phyloP scores from a whole-genome alignment of 2,113 vertebrate species.

The Carollia perspicillata region DNA sequence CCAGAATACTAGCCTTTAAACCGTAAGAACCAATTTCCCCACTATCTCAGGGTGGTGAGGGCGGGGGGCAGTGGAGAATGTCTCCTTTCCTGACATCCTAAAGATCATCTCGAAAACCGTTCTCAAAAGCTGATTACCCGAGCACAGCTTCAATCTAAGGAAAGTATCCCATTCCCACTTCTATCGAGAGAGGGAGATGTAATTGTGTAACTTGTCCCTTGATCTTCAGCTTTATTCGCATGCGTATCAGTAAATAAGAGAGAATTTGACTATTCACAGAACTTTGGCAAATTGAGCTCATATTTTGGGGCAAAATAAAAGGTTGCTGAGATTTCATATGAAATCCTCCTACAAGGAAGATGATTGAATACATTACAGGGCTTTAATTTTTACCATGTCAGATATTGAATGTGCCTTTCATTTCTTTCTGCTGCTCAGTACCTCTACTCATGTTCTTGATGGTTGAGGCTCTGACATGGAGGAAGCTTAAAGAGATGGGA shows the following conservation, averaged over 20 bases:
- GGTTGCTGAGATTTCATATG: slow-evolving; percentile 17
- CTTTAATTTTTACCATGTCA: neutral
- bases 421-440: neutral
- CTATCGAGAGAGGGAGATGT: neutral
- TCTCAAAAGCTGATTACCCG: slow-evolving; percentile 4
- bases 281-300: slow-evolving; percentile 42
- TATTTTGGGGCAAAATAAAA: slow-evolving; percentile 38
- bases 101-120: neutral
- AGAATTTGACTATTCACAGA: neutral
- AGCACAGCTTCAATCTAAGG: neutral
- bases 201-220: neutral
- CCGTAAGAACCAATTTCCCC: neutral
- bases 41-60: neutral
- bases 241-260: neutral
- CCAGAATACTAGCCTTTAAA: neutral
- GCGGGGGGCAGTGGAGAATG: too few relatives aligned
- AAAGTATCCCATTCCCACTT: neutral
- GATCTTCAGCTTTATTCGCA: neutral
- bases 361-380: slow-evolving; percentile 18
- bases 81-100: neutral
- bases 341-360: neutral
- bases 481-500: neutral
- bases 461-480: neutral
- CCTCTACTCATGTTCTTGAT: slow-evolving; percentile 32
- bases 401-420: slow-evolving; percentile 1